A percentile compares a stretch with the other conserved stretches of the same genome.
Conservation (phyloP, 1,140 invertebrate species). For the Macrobrachium nipponense region DNA sequence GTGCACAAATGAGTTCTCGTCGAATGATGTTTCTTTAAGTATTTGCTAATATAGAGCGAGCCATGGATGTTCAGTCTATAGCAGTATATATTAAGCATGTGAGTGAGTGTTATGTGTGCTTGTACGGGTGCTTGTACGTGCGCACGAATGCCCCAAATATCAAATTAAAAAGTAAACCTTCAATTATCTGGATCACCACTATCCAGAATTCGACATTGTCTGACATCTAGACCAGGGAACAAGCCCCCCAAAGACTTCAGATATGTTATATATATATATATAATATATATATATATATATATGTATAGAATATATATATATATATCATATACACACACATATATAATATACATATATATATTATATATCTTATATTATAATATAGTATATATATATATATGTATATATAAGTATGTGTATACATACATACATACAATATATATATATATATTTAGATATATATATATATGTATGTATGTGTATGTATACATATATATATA, state of each 20-base stretch:
- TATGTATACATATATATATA: conserved; percentile 23
- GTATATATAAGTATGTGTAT: too few relatives aligned
- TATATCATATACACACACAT: conserved; percentile 24
- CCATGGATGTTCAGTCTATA: too few relatives aligned
- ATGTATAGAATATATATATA: conserved; percentile 13
- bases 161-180: too few relatives aligned
- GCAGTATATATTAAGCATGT: neutral
- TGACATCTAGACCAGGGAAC: neutral
- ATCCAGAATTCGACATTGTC: neutral
- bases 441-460: conserved; percentile 19
- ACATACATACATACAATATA: too few relatives aligned
- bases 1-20: too few relatives aligned
- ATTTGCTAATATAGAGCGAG: too few relatives aligned
- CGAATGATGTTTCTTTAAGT: too few relatives aligned
- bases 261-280: conserved; percentile 24
- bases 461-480: conserved; percentile 12
- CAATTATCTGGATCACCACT: too few relatives aligned
- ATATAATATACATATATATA: conserved; percentile 23
- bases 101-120: conserved; percentile 24
- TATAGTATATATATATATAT: conserved; percentile 16
- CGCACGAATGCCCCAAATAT: too few relatives aligned
- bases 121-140: conserved; percentile 3
- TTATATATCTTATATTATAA: too few relatives aligned
- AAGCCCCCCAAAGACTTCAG: neutral
- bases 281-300: conserved; percentile 25